phyloP scores from a whole-genome alignment of 2,797 vertebrate genomes.

The Catostomus latipinnis region DNA sequence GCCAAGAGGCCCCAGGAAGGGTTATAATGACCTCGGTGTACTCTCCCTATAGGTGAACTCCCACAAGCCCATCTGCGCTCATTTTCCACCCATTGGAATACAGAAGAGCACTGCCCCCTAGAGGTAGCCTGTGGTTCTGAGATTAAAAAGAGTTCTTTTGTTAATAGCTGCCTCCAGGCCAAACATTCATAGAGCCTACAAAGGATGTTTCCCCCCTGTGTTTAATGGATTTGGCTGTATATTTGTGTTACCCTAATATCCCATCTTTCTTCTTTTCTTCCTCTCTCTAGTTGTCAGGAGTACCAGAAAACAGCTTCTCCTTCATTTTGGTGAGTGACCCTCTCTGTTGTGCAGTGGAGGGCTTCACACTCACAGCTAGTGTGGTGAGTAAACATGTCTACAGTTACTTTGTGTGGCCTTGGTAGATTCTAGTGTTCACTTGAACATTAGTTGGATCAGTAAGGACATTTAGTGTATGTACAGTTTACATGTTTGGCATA shows the following conservation, averaged over 20 bases:
- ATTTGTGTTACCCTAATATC: conserved; percentile 44
- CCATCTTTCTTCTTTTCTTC: conserved; percentile 42
- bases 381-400: conserved; percentile 71
- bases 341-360: conserved; percentile 85
- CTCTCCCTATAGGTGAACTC: conserved; percentile 73
- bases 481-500: neutral
- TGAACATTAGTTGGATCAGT: neutral
- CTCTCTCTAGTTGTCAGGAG: conserved; percentile 46
- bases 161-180: conserved; percentile 38
- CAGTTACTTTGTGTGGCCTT: neutral
- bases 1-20: conserved; percentile 71
- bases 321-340: conserved; percentile 75
- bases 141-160: conserved; percentile 40
- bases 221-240: conserved; percentile 42
- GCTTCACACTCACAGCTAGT: conserved; percentile 79
- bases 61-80: conserved; percentile 75
- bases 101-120: conserved; percentile 47
- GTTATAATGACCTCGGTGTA: conserved; percentile 76
- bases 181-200: conserved; percentile 38
- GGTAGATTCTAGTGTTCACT: neutral
- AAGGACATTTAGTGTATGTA: neutral
- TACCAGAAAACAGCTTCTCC: conserved; percentile 59
- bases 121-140: conserved; percentile 31
- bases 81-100: conserved; percentile 55
- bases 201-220: conserved; percentile 28